Evolutionary conservation across 2,113 vertebrate genomes (phyloP).

Genomic region (Electrona antarctica): DNA sequence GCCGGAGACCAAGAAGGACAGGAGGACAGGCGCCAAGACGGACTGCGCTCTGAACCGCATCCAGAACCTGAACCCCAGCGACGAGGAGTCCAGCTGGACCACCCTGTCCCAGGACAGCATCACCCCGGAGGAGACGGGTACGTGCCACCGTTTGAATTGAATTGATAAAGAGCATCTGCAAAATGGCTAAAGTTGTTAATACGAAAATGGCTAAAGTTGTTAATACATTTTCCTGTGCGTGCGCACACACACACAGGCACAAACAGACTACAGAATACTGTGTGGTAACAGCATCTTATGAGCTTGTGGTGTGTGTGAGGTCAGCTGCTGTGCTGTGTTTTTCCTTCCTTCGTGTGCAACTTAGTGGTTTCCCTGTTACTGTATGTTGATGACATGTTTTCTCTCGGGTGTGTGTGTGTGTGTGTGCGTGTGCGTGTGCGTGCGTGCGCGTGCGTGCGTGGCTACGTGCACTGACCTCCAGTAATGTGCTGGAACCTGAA

Average conservation of each 20-base stretch:
- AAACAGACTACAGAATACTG: background rate
- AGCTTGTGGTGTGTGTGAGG: background rate
- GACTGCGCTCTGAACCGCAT: slow-evolving; percentile 95
- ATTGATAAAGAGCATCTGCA: no score
- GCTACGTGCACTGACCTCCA: slow-evolving; percentile 8
- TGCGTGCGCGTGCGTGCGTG: slow-evolving; percentile 17
- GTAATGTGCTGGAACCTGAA: slow-evolving; percentile 40
- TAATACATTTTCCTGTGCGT: background rate
- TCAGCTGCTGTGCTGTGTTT: background rate
- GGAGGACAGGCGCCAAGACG: slow-evolving; percentile 93
- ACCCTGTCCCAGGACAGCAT: slow-evolving; percentile 94
- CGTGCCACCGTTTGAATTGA: background rate
- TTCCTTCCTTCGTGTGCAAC: slow-evolving; percentile 11
- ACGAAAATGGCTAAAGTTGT: no score
- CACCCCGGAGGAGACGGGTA: slow-evolving; percentile 92
- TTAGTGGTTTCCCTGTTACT: slow-evolving; percentile 31
- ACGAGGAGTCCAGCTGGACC: slow-evolving; percentile 98
- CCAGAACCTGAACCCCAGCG: slow-evolving; percentile 93
- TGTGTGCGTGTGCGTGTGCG: slow-evolving; percentile 21
- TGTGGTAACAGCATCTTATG: background rate
- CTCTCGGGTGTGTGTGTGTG: slow-evolving; percentile 30
- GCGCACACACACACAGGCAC: slow-evolving; percentile 5
- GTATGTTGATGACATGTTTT: slow-evolving; percentile 53
- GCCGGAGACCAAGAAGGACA: slow-evolving; percentile 95
- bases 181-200: no score